Evolutionary conservation across 2,888 invertebrate species (phyloP).

Genomic region (Rotaria macrura): DNA sequence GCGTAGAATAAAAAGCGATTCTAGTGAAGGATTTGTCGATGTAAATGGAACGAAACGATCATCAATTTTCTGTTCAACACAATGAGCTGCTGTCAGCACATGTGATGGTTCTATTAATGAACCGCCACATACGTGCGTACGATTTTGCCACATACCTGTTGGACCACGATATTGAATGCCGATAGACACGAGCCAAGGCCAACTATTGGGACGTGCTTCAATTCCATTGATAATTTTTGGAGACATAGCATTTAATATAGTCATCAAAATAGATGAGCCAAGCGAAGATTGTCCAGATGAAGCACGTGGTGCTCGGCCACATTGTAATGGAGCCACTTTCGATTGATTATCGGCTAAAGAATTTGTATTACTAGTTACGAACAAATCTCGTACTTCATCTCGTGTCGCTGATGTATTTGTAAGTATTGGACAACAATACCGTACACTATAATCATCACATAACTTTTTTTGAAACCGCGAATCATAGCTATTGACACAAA

Average conservation of each 20-base stretch:
- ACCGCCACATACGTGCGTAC: slow-evolving; percentile 21
- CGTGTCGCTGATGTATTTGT: background rate
- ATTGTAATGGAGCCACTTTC: background rate
- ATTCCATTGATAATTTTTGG: slow-evolving; percentile 8
- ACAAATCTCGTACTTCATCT: background rate
- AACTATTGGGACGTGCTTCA: background rate
- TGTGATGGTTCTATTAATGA: slow-evolving; percentile 20
- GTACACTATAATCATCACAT: slow-evolving; percentile 13
- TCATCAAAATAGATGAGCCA: background rate
- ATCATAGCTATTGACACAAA: background rate
- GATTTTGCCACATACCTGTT: slow-evolving; percentile 4
- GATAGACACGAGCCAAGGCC: background rate
- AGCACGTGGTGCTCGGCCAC: background rate
- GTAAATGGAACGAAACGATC: slow-evolving; percentile 1
- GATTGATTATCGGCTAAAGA: background rate
- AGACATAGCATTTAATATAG: background rate
- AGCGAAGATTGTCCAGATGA: background rate
- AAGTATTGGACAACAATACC: slow-evolving; percentile 3
- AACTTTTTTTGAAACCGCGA: background rate
- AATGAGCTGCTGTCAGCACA: slow-evolving; percentile 28
- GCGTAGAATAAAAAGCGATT: slow-evolving; percentile 11
- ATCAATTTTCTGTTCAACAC: slow-evolving; percentile 19
- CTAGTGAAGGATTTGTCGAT: slow-evolving; percentile 14
- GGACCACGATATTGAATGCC: background rate
- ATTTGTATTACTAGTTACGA: background rate